These are phyloP conservation scores for Chymomyza fuscimana DNA, from an alignment of 2,888 invertebrate species.

Conservation along the genomic window DNA sequence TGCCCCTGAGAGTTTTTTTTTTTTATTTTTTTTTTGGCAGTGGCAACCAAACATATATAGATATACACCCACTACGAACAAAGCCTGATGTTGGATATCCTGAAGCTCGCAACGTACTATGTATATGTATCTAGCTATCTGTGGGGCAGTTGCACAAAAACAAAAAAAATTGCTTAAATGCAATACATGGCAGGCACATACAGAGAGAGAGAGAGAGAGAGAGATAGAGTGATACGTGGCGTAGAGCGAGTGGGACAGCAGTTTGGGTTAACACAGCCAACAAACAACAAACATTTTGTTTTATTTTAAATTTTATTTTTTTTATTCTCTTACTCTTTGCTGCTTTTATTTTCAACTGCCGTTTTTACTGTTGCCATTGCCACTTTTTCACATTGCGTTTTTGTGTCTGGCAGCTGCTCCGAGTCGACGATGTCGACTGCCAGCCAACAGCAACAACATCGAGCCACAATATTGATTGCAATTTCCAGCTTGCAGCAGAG, in stretches of 20 bases:
- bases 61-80: background rate
- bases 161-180: constrained; percentile 39
- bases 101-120: background rate
- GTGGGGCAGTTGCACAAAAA: constrained; percentile 24
- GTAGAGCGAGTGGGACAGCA: background rate
- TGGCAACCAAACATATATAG: background rate
- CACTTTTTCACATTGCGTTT: constrained; percentile 40
- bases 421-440: constrained; percentile 22
- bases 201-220: constrained; percentile 6
- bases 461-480: constrained; percentile 73
- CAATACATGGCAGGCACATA: constrained; percentile 17
- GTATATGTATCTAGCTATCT: background rate
- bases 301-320: constrained; percentile 6
- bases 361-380: constrained; percentile 68
- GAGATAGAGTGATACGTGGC: background rate
- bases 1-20: constrained; percentile 11
- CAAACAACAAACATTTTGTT: constrained; percentile 37
- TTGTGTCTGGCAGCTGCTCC: constrained; percentile 36
- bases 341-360: constrained; percentile 63
- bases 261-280: background rate
- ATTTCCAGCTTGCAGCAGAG: constrained; percentile 61
- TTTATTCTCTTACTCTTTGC: constrained; percentile 44
- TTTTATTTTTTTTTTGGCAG: background rate
- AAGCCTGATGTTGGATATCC: background rate
- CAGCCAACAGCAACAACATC: constrained; percentile 46